Evolutionary conservation across 2,888 invertebrate genomes (phyloP).

Genomic region (Euplagia quadripunctaria): DNA sequence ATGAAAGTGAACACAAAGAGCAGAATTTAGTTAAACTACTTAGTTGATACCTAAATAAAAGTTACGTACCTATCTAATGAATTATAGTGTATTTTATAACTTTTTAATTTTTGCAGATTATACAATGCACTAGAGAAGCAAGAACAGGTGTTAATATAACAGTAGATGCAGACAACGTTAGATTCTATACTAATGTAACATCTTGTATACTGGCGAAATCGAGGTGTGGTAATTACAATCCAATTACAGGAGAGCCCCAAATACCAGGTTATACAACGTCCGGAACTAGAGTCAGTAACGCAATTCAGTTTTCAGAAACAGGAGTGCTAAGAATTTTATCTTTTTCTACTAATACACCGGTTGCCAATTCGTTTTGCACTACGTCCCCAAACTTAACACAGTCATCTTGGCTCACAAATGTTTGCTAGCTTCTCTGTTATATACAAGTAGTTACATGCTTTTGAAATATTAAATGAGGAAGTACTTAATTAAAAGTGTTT

Average conservation of each 20-base stretch:
- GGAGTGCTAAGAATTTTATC: conserved; percentile 87
- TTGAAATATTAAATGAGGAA: not conserved
- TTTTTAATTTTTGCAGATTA: conserved; percentile 72
- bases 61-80: too few relatives aligned
- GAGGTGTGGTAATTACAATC: conserved; percentile 88
- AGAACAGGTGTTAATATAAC: conserved; percentile 82
- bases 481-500: not conserved
- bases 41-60: not conserved
- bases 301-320: conserved; percentile 85
- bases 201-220: conserved; percentile 89
- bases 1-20: too few relatives aligned
- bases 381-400: conserved; percentile 83
- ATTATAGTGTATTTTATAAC: not conserved
- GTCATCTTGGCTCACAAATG: conserved; percentile 82
- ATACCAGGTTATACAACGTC: conserved; percentile 79
- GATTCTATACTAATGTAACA: conserved; percentile 88
- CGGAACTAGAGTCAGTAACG: conserved; percentile 80
- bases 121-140: conserved; percentile 85
- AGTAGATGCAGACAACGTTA: conserved; percentile 82
- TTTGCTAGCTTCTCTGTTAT: conserved; percentile 61
- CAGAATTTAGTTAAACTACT: too few relatives aligned
- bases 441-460: not conserved
- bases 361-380: conserved; percentile 86
- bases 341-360: conserved; percentile 82
- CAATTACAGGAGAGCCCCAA: conserved; percentile 89